These are phyloP conservation scores for Charina bottae DNA, from an alignment of 2,113 vertebrate species.

Conservation along the genomic window DNA sequence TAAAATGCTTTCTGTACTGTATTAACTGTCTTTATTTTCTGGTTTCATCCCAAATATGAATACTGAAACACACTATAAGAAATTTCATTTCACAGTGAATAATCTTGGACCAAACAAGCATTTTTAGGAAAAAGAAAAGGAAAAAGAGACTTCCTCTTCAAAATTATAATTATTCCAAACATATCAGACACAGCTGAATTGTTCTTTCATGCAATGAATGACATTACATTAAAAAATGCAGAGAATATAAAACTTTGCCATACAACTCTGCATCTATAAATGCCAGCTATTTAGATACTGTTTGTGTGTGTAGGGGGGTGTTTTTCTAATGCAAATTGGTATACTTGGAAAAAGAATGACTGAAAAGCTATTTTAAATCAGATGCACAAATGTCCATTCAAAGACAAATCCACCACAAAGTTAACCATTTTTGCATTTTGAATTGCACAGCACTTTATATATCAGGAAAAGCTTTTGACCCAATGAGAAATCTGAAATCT, in stretches of 20 bases:
- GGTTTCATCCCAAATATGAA: neutral
- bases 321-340: conserved; percentile 59
- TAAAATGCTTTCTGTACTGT: neutral
- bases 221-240: conserved; percentile 14
- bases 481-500: neutral
- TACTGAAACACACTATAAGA: neutral
- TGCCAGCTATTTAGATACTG: conserved; percentile 57
- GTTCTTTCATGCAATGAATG: conserved; percentile 44
- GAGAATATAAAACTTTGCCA: conserved; percentile 47
- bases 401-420: conserved; percentile 56
- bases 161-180: conserved; percentile 39
- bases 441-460: conserved; percentile 4
- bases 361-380: conserved; percentile 50
- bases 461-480: neutral
- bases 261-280: conserved; percentile 57
- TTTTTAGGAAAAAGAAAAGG: neutral
- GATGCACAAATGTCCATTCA: conserved; percentile 39
- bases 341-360: conserved; percentile 47
- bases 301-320: neutral
- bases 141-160: conserved; percentile 48
- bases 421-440: conserved; percentile 43
- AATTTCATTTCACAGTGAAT: neutral
- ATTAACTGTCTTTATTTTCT: neutral
- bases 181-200: conserved; percentile 48
- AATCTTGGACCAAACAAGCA: neutral